These are phyloP conservation scores for Zosterops borbonicus DNA, from an alignment of 2,113 vertebrate species.

Conservation along the genomic window DNA sequence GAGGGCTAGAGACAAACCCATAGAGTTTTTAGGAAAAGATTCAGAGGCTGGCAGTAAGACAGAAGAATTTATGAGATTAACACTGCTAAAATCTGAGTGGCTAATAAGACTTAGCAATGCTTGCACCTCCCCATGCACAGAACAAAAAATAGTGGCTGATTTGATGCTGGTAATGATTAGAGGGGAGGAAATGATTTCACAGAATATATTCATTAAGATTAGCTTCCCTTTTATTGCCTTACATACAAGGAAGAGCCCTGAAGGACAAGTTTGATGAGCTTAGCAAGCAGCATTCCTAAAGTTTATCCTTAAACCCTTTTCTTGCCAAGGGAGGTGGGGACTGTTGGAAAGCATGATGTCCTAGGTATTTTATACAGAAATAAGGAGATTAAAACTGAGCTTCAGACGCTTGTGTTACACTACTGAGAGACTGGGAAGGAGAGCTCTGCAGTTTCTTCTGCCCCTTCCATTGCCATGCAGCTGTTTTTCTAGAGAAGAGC, in stretches of 20 bases:
- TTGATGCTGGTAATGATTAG: not conserved
- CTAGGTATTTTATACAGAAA: not conserved
- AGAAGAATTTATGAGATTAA: not conserved
- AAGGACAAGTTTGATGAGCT: not conserved
- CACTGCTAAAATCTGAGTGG: not conserved
- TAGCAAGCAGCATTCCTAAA: not conserved
- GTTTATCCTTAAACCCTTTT: not conserved
- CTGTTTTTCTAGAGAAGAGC: not conserved
- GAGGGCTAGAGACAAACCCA: not conserved
- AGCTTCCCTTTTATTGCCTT: not conserved
- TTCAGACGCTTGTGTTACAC: not conserved
- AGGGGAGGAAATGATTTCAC: not conserved
- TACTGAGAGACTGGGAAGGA: not conserved
- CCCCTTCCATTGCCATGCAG: not conserved
- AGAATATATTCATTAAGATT: not conserved
- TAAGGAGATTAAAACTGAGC: not conserved
- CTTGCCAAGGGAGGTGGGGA: not conserved
- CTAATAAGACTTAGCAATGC: not conserved
- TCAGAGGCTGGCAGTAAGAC: not conserved
- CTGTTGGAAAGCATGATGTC: not conserved
- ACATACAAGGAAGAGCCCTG: not conserved
- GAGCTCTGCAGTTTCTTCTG: not conserved
- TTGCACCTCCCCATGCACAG: not conserved
- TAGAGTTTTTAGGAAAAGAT: not conserved
- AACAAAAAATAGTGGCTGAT: not conserved